Evolutionary conservation across 2,888 invertebrate genomes (phyloP).

Genomic region (Sympetrum striolatum): DNA sequence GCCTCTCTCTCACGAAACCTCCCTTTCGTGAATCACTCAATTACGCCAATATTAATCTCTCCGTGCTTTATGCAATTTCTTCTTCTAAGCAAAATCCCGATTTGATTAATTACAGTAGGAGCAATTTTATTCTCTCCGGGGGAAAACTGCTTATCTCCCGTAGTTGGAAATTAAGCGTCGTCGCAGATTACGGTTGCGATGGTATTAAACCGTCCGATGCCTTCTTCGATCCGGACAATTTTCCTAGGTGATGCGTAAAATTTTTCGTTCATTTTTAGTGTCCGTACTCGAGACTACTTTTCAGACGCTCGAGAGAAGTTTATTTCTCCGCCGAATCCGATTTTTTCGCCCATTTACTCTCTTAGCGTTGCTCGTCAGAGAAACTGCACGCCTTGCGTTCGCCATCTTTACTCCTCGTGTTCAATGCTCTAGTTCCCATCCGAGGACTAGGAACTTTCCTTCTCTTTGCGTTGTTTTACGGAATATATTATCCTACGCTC

Average conservation of each 20-base stretch:
- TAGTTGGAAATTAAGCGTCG: background rate
- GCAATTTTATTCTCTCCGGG: background rate
- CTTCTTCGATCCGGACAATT: background rate
- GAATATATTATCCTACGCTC: too few species aligned
- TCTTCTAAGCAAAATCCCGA: background rate
- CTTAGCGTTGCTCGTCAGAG: too few species aligned
- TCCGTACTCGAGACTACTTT: background rate
- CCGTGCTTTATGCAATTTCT: constrained; percentile 9
- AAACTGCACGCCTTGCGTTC: too few species aligned
- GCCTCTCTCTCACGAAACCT: background rate
- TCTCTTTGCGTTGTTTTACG: too few species aligned
- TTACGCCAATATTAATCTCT: background rate
- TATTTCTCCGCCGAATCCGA: background rate
- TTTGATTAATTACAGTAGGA: constrained; percentile 27
- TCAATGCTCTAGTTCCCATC: too few species aligned
- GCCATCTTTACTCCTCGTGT: too few species aligned
- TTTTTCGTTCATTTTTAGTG: background rate
- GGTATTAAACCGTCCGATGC: background rate
- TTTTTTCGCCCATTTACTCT: too few species aligned
- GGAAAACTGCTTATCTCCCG: background rate
- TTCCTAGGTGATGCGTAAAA: background rate
- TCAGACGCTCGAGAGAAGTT: background rate
- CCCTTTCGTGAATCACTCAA: background rate
- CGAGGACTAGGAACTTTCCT: too few species aligned
- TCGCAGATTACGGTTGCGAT: background rate